Evolutionary conservation across 2,113 vertebrate species (phyloP), one percentile per base, ranked within the genome.

Genomic region (Gallinago paraguaiae): DNA sequence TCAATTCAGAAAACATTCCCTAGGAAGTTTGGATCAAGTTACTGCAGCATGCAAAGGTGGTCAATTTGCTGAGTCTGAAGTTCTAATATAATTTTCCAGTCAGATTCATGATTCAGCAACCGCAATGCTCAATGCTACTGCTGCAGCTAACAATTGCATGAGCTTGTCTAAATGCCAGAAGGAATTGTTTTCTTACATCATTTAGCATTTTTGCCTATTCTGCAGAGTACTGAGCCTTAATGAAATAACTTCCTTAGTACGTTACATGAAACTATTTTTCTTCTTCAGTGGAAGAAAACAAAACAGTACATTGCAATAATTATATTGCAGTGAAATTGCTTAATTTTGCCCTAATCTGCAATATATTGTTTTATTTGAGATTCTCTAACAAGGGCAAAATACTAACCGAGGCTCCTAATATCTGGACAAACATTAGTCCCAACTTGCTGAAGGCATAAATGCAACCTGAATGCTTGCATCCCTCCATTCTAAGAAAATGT

Each of bases 51-150:
- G 43, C 60, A 91, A 96, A 96, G 94, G 95, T 72, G 90, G 93
- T 67, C 82, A 81, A 80, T 94, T 93, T 98, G 97, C 98, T 98
- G 97, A 98, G 95, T 97, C 93, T 90, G 64, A 96, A 95, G 92
- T 97, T 97, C 95, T 72, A 67, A 53, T 75, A 90, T 57, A 94
- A 81, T 91, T 94, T 90, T 78, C 94, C 88, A 94, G 75, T 87
- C 91, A 95, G 81, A 95, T 56, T 96, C 98, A 95, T 98, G 97
- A 98, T 89, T 98, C 97, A 98, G 97, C 97, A 97, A 76, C 96
- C 23, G 92, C 97, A 95, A 74, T 86, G 93, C 92, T 92, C 91
- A 71, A 13, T 61, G 89, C 69, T 83, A 31, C 67, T 54, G 71
- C 94, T 93, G 75, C 95, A 93, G 97, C 96, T 94, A 89, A 97